phyloP scores from a whole-genome alignment of 2,888 invertebrate genomes.

The Poecilobothrus nobilitatus region DNA sequence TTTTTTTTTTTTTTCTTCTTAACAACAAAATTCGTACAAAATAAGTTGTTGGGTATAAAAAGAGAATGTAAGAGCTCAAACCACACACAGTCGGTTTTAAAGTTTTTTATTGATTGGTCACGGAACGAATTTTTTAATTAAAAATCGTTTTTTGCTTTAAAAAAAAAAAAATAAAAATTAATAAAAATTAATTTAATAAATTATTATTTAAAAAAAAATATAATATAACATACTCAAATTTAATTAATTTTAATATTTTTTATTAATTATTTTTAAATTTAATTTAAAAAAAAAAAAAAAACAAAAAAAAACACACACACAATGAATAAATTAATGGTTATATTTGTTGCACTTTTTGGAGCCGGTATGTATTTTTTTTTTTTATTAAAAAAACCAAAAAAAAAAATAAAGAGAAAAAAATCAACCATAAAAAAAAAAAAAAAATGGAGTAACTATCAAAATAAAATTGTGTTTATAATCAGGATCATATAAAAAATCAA shows the following conservation, averaged over 20 bases:
- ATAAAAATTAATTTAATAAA: background rate
- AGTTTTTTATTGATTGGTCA: slow-evolving; percentile 34
- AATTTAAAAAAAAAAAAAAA: slow-evolving; percentile 19
- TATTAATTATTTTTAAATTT: slow-evolving; percentile 17
- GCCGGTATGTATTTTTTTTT: slow-evolving; percentile 55
- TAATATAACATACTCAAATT: slow-evolving; percentile 14
- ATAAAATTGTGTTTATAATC: too few species aligned
- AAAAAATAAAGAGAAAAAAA: slow-evolving; percentile 11
- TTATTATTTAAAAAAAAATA: slow-evolving; percentile 9
- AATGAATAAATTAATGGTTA: slow-evolving; percentile 44
- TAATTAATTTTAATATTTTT: slow-evolving; percentile 15
- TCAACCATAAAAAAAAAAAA: slow-evolving; percentile 18
- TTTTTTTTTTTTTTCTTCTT: too few species aligned
- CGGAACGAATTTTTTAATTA: slow-evolving; percentile 30
- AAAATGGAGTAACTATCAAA: slow-evolving; percentile 11
- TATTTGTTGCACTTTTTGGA: slow-evolving; percentile 58
- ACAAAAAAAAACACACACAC: slow-evolving; percentile 25
- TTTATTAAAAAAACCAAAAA: slow-evolving; percentile 19
- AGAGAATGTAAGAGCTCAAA: slow-evolving; percentile 44
- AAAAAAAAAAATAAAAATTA: too few species aligned
- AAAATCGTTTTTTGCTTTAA: slow-evolving; percentile 8
- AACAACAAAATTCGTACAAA: slow-evolving; percentile 24
- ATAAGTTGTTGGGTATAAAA: slow-evolving; percentile 41
- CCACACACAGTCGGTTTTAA: slow-evolving; percentile 45
- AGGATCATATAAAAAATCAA: background rate